Conservation (phyloP, 1,140 invertebrate genomes). For the Saxidomus purpurata region DNA sequence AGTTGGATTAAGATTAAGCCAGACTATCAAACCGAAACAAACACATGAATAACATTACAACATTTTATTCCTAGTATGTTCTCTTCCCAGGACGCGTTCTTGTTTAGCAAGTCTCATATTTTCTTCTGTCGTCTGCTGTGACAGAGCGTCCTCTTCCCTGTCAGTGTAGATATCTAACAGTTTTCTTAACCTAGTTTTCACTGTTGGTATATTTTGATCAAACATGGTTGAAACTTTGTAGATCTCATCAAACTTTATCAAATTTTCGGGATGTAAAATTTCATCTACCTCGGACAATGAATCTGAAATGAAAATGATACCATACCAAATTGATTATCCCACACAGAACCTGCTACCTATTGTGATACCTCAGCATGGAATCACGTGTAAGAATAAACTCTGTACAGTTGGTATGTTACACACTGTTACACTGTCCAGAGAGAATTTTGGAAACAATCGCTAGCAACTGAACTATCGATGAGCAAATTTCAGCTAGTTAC, state of each 20-base stretch:
- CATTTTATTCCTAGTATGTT: slow-evolving; percentile 33
- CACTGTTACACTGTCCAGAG: no score
- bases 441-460: no score
- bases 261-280: slow-evolving; percentile 89
- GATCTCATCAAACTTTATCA: slow-evolving; percentile 91
- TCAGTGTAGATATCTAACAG: slow-evolving; percentile 80
- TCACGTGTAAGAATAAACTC: no score
- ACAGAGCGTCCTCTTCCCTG: not conserved
- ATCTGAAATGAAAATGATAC: slow-evolving; percentile 76
- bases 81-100: not conserved
- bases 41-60: slow-evolving; percentile 11
- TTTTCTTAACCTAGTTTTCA: slow-evolving; percentile 80
- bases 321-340: no score
- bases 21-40: no score
- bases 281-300: slow-evolving; percentile 87
- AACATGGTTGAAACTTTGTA: slow-evolving; percentile 85
- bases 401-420: no score
- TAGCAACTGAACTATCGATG: no score
- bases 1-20: no score
- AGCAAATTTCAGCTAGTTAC: no score
- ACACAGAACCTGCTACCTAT: no score
- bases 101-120: not conserved
- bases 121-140: slow-evolving; percentile 15
- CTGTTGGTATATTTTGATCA: slow-evolving; percentile 69
- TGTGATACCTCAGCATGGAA: no score